phyloP scores from a whole-genome alignment of 2,797 vertebrate species.

The Phyllotis vaccarum region DNA sequence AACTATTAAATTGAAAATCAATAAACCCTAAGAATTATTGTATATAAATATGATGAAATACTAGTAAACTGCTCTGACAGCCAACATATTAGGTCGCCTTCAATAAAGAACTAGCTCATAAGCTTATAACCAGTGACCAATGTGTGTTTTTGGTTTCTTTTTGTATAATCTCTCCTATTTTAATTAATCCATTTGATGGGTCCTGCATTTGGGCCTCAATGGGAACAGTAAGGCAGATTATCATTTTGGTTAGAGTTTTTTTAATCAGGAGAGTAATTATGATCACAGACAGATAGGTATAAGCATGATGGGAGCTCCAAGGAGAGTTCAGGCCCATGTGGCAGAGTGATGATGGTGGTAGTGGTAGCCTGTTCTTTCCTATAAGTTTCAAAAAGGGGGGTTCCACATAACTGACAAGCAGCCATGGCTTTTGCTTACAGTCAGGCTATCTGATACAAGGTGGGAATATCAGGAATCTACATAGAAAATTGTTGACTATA shows the following conservation, averaged over 20 bases:
- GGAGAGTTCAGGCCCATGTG: neutral
- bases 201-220: neutral
- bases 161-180: neutral
- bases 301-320: neutral
- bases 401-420: neutral
- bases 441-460: neutral
- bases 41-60: slow-evolving; percentile 32
- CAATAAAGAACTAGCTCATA: neutral
- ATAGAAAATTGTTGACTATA: neutral
- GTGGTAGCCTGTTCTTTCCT: rapidly evolving
- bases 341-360: neutral
- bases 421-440: neutral
- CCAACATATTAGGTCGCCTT: neutral
- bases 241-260: neutral
- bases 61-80: neutral
- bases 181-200: neutral
- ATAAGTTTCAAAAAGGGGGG: neutral
- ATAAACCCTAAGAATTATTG: neutral
- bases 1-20: neutral
- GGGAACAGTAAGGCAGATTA: neutral
- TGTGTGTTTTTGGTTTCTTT: neutral
- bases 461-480: neutral
- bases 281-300: neutral
- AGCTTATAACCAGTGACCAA: neutral
- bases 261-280: neutral